Evolutionary conservation across 2,113 vertebrate genomes (phyloP).

Genomic region (Archilochus colubris): DNA sequence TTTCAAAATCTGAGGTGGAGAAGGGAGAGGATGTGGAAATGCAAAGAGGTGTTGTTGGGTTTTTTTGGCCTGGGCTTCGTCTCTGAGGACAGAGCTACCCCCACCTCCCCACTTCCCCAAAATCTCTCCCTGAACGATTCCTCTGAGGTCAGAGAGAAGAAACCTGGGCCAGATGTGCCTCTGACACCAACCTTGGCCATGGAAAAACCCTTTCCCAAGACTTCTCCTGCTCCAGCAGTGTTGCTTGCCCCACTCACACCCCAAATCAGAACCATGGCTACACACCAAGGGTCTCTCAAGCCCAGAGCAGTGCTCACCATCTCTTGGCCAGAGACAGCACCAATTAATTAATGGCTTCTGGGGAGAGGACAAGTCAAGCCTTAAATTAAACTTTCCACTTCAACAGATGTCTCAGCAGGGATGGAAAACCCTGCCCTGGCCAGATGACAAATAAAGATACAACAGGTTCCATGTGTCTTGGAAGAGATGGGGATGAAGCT

Average conservation of each 20-base stretch:
- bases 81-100: not conserved
- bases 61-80: rapidly evolving
- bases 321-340: rapidly evolving
- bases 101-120: not conserved
- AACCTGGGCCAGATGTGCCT: not conserved
- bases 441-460: not conserved
- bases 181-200: not conserved
- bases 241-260: rapidly evolving
- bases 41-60: not conserved
- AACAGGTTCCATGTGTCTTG: not conserved
- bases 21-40: not conserved
- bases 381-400: conserved; percentile 36
- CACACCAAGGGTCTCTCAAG: not conserved
- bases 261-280: not conserved
- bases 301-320: not conserved
- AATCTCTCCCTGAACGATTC: not conserved
- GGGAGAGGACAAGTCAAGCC: conserved; percentile 2
- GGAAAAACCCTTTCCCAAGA: not conserved
- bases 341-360: not conserved
- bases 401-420: not conserved
- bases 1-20: not conserved
- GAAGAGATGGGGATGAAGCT: not conserved
- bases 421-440: not conserved
- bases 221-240: not conserved
- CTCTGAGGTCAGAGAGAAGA: not conserved